A percentile compares a stretch with the other conserved stretches of the same genome.
phyloP scores from a whole-genome alignment of 2,797 vertebrate species.

The Glossophaga mutica region DNA sequence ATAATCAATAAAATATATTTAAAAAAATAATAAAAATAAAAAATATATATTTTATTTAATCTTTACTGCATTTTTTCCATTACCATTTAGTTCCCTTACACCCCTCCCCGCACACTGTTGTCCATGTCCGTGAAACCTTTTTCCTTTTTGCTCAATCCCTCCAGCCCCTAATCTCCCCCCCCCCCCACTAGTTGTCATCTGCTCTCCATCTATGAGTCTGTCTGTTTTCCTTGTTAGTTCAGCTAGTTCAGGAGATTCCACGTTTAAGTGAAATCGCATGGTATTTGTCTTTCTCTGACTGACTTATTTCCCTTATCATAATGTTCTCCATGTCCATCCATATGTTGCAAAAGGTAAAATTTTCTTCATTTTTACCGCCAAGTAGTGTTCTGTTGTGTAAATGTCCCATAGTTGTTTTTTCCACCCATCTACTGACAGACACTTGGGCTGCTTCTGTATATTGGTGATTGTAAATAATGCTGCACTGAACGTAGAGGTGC shows the following conservation, averaged over 20 bases:
- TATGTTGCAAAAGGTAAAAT: not conserved
- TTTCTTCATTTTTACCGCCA: not conserved
- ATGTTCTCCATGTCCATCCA: not conserved
- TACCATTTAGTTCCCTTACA: not conserved
- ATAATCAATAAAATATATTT: too few relatives aligned
- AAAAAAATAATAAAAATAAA: too few relatives aligned
- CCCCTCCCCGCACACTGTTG: not conserved
- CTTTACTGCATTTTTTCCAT: not conserved
- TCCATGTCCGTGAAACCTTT: not conserved
- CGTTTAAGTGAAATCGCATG: not conserved
- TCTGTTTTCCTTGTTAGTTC: not conserved
- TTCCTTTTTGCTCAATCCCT: too few relatives aligned
- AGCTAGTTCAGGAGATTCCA: not conserved
- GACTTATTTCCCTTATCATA: not conserved
- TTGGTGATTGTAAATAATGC: not conserved
- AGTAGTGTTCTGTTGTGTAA: not conserved
- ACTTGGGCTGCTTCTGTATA: not conserved
- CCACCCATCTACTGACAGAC: not conserved
- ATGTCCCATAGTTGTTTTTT: not conserved
- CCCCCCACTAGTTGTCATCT: not conserved
- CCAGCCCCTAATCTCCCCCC: too few relatives aligned
- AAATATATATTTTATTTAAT: not conserved
- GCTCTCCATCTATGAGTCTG: not conserved
- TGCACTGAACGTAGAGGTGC: not conserved
- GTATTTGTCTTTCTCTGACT: not conserved